Evolutionary conservation across 2,888 invertebrate species (phyloP), one percentile per base, ranked within the genome.

Genomic region (Sminthurinus aureus): DNA sequence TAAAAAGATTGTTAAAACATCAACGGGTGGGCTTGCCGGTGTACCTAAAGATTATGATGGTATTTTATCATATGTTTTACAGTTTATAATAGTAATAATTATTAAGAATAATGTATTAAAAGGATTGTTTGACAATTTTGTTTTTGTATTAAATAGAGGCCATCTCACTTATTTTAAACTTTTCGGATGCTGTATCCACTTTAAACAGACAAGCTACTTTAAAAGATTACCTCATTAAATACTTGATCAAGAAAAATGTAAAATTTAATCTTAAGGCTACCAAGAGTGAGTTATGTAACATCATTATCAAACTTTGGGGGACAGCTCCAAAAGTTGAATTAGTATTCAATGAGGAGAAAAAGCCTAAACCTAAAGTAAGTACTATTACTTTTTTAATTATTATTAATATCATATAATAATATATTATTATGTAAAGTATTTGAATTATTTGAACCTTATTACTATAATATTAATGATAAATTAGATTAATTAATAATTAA

Each of bases 71-170:
- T 24, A 24, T 20, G 24, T 67, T 52, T 52, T 52, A 52, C 52
- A 52, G 9, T n/a, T n/a, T 67, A 67, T 4, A 20, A 20, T 20
- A 20, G 6, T 67, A 67, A 20, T 64, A 64, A 11, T 64, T 13
- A 64, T 64, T 64, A 15, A 11, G 11, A 64, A 13, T 15, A 13
- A 64, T 15, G 64, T 64, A 15, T 11, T 11, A 15, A 13, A 15
- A 15, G 12, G 18, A 20, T 67, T 13, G 67, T 18, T 67, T 67
- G 6, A 67, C 67, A 9, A n/a, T n/a, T 2, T 74, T 74, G 38
- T 85, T 83, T 83, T 90, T 91, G n/a, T n/a, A n/a, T n/a, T n/a
- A n/a, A n/a, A 50, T 87, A 93, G 93, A 92, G 75, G 93, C 93
- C 0, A 89, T 92, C 9, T 89, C 91, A 79, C 91, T 91, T 0